Evolutionary conservation across 2,888 invertebrate genomes (phyloP).

Genomic region (Diadromus collaris): DNA sequence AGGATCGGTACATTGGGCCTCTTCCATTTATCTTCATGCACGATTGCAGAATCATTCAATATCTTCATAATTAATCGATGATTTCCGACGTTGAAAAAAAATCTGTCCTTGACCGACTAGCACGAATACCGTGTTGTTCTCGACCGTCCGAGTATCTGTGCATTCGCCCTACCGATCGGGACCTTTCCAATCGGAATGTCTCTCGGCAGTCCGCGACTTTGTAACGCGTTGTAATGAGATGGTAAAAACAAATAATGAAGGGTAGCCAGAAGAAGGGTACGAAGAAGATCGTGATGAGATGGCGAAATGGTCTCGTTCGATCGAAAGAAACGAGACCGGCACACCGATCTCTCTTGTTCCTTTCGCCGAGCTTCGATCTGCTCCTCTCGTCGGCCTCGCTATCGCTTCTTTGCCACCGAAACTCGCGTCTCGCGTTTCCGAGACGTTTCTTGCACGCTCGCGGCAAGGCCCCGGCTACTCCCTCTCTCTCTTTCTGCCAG

Average conservation of each 20-base stretch:
- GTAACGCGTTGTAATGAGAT: constrained; percentile 14
- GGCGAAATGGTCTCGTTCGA: constrained; percentile 41
- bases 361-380: constrained; percentile 51
- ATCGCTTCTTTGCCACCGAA: constrained; percentile 52
- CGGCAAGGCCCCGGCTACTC: constrained; percentile 45
- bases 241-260: constrained; percentile 27
- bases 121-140: no score
- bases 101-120: no score
- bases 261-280: constrained; percentile 5
- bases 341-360: constrained; percentile 56
- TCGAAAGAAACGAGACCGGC: constrained; percentile 53
- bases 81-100: no score
- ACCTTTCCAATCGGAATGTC: no score
- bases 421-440: constrained; percentile 56
- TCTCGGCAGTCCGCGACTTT: not conserved
- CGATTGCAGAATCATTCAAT: no score
- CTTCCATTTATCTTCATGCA: no score
- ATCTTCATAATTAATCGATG: no score
- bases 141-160: no score
- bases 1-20: no score
- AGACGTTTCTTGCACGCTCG: constrained; percentile 19
- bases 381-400: constrained; percentile 27
- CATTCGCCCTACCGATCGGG: no score
- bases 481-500: constrained; percentile 46
- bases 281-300: constrained; percentile 34